Conservation (phyloP, 1,140 invertebrate genomes). For the Drosophila pseudoobscura region DNA sequence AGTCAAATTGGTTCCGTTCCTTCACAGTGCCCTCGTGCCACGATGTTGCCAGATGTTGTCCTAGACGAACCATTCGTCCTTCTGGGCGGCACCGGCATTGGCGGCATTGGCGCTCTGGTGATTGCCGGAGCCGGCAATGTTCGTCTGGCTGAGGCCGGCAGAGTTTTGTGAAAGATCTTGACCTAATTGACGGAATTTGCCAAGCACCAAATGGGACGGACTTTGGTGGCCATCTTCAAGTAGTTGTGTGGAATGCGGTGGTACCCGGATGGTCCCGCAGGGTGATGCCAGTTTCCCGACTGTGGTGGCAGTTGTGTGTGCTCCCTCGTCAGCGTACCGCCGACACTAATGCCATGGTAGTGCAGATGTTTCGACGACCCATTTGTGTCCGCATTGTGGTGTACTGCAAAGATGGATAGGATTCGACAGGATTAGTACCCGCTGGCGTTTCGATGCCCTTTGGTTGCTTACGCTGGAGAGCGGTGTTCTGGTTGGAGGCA, state of each 20-base stretch:
- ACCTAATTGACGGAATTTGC: conserved; percentile 84
- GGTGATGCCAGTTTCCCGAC: conserved; percentile 96
- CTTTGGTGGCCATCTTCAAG: conserved; percentile 84
- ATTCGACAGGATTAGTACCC: neutral
- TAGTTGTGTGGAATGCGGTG: conserved; percentile 84
- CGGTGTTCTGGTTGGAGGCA: conserved; percentile 84
- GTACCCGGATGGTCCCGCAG: conserved; percentile 93
- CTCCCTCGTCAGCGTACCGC: conserved; percentile 83
- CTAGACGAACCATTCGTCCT: conserved; percentile 89
- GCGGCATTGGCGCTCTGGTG: conserved; percentile 82
- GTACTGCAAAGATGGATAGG: conserved; percentile 85
- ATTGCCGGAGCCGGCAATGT: conserved; percentile 70
- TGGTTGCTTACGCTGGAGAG: conserved; percentile 63
- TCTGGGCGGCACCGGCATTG: conserved; percentile 84
- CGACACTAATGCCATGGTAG: conserved; percentile 70
- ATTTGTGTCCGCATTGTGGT: conserved; percentile 92
- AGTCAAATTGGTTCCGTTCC: conserved; percentile 65
- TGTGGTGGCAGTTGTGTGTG: conserved; percentile 83
- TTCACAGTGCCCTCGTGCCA: conserved; percentile 32
- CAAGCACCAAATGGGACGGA: conserved; percentile 84
- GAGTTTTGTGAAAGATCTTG: conserved; percentile 83
- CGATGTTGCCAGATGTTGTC: neutral
- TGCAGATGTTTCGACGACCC: conserved; percentile 88
- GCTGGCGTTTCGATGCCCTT: neutral
- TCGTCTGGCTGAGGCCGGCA: conserved; percentile 70